Percentiles rank a stretch among this genome's conserved stretches.
Evolutionary conservation across 2,113 vertebrate species (phyloP).

Genomic region (Mesembrinibis cayennensis): DNA sequence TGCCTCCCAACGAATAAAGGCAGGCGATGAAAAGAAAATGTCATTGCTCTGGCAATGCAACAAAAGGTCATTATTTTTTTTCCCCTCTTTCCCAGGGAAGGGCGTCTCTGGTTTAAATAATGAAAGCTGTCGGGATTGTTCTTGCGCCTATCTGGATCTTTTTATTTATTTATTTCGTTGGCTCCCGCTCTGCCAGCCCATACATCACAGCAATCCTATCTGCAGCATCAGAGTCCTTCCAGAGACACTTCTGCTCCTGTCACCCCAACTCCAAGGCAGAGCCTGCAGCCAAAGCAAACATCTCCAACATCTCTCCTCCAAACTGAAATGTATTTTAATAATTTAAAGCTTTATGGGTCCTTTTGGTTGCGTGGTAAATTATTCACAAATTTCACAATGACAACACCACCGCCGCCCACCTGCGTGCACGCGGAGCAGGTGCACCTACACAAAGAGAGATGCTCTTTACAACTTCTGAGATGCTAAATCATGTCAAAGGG

Average conservation of each 20-base stretch:
- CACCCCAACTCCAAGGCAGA: neutral
- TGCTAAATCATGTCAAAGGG: slow-evolving; percentile 69
- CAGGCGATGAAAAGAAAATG: neutral
- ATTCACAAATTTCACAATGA: slow-evolving; percentile 63
- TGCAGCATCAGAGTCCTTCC: neutral
- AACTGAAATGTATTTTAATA: slow-evolving; percentile 67
- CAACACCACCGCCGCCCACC: neutral
- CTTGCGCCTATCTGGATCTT: neutral
- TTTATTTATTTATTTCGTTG: slow-evolving; percentile 17
- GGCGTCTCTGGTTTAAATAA: slow-evolving; percentile 44
- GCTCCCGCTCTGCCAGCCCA: neutral
- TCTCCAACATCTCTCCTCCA: slow-evolving; percentile 59
- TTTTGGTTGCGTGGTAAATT: slow-evolving; percentile 68
- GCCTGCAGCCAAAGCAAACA: slow-evolving; percentile 59
- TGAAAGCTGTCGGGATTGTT: slow-evolving; percentile 41
- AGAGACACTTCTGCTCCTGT: neutral
- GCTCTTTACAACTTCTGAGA: slow-evolving; percentile 65
- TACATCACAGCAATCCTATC: slow-evolving; percentile 21
- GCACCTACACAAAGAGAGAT: neutral
- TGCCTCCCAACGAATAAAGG: neutral
- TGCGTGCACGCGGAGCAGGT: neutral
- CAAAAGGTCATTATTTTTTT: slow-evolving; percentile 19
- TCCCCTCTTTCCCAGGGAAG: neutral
- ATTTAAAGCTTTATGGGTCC: slow-evolving; percentile 59
- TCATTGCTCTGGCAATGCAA: slow-evolving; percentile 45